Evolutionary conservation across 2,113 vertebrate species (phyloP), one percentile per base, ranked within the genome.

Genomic region (Phoxinus phoxinus): DNA sequence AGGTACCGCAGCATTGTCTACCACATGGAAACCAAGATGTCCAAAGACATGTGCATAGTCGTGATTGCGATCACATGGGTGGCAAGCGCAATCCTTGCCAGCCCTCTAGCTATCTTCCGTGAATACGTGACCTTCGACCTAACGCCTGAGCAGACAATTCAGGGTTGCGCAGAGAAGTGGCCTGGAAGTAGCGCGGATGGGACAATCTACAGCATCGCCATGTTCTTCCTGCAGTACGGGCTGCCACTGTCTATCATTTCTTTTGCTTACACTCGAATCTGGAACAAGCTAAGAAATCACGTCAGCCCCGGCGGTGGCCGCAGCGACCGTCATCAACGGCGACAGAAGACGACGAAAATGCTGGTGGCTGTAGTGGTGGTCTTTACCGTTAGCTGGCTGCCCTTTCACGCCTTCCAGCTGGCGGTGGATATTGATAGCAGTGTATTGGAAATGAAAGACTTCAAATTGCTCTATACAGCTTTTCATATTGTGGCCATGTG

Each of bases 401-500:
- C 97, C 0, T 96, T 97, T 67, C 97, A 99, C 41, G 96, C 96
- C 71, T 99, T 99, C 93, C 98, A 99, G 87, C 95, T 99, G 0
- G 97, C 97, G 56, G 97, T 96, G 6, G 98, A 99, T 93, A 97
- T 99, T 82, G 95, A 99, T 92, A 95, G 91, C 92, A 91, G 95
- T 1, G 95, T 98, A 69, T 91, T 97, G 77, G 94, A 97, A 93
- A 94, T 98, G 94, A 96, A 95, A 59, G 97, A 98, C 88, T 99
- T 96, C 90, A 97, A 96, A 87, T 94, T 99, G 78, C 96, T 99
- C 89, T 99, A 98, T 93, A 99, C 97, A 0, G 86, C 97, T 85
- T 96, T 99, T 91, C 97, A 99, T 2, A 96, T 99, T 75, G 94
- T 97, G 1, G 97, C 97, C 88, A 99, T 99, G 97, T 99, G 97